phyloP scores from a whole-genome alignment of 2,888 invertebrate genomes.

The Dasysyrphus tricinctus region DNA sequence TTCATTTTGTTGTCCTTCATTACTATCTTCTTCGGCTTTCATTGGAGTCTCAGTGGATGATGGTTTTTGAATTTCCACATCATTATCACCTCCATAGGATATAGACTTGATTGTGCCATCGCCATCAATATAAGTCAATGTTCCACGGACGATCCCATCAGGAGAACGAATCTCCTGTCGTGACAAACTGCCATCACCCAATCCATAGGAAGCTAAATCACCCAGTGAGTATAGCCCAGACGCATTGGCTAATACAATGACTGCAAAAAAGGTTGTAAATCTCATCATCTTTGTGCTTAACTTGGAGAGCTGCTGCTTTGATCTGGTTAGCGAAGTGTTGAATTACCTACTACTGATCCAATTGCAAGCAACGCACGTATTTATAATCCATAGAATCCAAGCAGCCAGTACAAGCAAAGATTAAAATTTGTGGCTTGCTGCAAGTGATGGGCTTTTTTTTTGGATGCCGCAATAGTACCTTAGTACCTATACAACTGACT shows the following conservation, averaged over 20 bases:
- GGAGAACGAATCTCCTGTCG: constrained; percentile 61
- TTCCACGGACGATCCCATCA: constrained; percentile 79
- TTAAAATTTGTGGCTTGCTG: not conserved
- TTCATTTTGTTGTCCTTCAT: not conserved
- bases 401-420: constrained; percentile 10
- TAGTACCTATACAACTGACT: not conserved
- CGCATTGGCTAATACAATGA: constrained; percentile 48
- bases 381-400: constrained; percentile 53
- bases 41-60: not conserved
- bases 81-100: constrained; percentile 77
- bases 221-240: constrained; percentile 38
- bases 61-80: not conserved
- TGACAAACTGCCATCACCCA: constrained; percentile 50
- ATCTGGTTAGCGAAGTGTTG: constrained; percentile 61
- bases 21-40: not conserved
- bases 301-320: constrained; percentile 37
- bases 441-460: constrained; percentile 28
- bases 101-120: constrained; percentile 78
- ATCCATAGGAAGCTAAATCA: constrained; percentile 44
- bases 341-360: constrained; percentile 55
- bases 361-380: constrained; percentile 53
- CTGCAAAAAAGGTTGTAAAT: constrained; percentile 42
- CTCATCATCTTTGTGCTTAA: constrained; percentile 41
- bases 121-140: constrained; percentile 81
- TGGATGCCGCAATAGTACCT: constrained; percentile 23